Conservation (phyloP, 2,797 vertebrate genomes). For the Siniperca undulata region DNA sequence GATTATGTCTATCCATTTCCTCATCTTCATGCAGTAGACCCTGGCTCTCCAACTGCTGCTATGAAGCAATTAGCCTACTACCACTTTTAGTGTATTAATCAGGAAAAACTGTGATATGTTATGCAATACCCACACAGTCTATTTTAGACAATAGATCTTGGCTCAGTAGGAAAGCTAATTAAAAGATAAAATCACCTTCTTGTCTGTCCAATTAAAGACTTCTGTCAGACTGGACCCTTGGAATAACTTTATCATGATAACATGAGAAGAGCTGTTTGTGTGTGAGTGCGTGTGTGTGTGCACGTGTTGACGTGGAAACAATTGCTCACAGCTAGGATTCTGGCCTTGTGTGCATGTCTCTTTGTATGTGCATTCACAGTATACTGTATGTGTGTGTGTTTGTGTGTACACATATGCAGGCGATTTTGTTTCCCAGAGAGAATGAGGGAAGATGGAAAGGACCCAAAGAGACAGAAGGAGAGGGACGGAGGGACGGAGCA, state of each 20-base stretch:
- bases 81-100: constrained; percentile 73
- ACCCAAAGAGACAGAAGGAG: constrained; percentile 62
- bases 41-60: constrained; percentile 54
- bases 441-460: constrained; percentile 56
- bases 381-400: constrained; percentile 9
- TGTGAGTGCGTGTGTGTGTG: constrained; percentile 14
- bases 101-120: constrained; percentile 77
- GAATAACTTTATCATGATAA: constrained; percentile 80
- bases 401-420: constrained; percentile 45
- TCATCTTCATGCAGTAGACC: constrained; percentile 52
- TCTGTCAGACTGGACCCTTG: constrained; percentile 77
- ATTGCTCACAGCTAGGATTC: constrained; percentile 21
- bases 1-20: constrained; percentile 55
- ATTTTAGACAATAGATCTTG: constrained; percentile 79
- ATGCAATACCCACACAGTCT: constrained; percentile 79
- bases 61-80: constrained; percentile 80
- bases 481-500: constrained; percentile 36
- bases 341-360: constrained; percentile 1
- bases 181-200: constrained; percentile 85
- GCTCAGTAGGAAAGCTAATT: constrained; percentile 81
- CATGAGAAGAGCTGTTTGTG: constrained; percentile 55
- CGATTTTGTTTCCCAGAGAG: constrained; percentile 48
- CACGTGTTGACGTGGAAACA: constrained; percentile 47
- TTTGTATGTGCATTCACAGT: constrained; percentile 10
- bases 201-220: constrained; percentile 81